These are phyloP conservation scores for Podilymbus podiceps DNA, from an alignment of 2,113 vertebrate genomes.

Conservation along the genomic window DNA sequence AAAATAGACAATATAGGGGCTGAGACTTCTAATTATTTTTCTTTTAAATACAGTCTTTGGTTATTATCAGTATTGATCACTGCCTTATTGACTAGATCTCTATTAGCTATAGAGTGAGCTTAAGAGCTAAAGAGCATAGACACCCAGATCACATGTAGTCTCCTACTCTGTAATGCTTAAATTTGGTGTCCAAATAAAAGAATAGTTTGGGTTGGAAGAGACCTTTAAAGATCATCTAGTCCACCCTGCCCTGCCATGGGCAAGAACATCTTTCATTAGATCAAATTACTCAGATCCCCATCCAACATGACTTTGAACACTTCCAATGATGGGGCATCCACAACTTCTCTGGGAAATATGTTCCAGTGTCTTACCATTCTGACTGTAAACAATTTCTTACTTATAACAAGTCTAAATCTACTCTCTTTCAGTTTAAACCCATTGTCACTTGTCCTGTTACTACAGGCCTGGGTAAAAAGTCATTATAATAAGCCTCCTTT, in stretches of 20 bases:
- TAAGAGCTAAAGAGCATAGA: neutral
- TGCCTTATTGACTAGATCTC: neutral
- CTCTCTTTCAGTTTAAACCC: neutral
- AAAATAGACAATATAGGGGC: neutral
- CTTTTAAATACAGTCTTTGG: neutral
- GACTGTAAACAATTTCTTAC: fast-evolving
- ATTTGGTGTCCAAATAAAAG: neutral
- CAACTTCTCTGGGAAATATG: neutral
- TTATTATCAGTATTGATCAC: neutral
- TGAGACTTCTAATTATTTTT: neutral
- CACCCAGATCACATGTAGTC: fast-evolving
- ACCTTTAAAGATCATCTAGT: neutral
- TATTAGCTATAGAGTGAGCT: neutral
- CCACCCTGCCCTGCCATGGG: fast-evolving
- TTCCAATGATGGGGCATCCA: fast-evolving
- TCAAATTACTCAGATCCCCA: fast-evolving
- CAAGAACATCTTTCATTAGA: neutral
- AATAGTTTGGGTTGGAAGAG: neutral
- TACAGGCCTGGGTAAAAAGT: neutral
- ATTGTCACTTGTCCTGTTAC: neutral
- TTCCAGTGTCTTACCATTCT: neutral
- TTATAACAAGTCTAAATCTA: neutral
- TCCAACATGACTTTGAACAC: neutral
- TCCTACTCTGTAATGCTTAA: neutral
- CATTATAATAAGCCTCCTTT: neutral